A percentile compares a stretch with the other conserved stretches of the same genome.
These are phyloP conservation scores for Hippocampus kuda DNA, from an alignment of 2,797 vertebrate species.

Conservation along the genomic window DNA sequence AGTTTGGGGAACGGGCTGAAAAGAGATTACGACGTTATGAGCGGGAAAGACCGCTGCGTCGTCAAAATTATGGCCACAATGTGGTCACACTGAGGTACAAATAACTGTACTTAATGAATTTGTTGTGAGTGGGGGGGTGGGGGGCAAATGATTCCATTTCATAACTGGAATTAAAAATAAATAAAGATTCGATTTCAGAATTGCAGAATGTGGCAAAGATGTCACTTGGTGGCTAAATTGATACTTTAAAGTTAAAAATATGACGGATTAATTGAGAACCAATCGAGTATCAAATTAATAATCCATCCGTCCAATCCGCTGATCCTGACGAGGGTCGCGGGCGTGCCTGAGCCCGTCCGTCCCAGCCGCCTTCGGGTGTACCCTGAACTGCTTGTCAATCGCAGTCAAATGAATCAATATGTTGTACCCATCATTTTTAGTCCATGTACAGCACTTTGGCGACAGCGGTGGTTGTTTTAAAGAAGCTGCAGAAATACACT, in stretches of 20 bases:
- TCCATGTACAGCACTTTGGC: no score
- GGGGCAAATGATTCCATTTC: background rate
- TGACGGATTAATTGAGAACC: no score
- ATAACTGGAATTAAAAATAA: background rate
- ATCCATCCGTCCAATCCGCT: no score
- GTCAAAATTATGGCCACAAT: constrained; percentile 21
- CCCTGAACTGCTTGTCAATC: no score
- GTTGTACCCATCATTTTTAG: no score
- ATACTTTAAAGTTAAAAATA: background rate
- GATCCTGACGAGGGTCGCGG: no score
- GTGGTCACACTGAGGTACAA: constrained; percentile 35
- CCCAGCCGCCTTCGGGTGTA: no score
- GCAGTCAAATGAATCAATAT: no score
- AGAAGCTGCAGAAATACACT: no score
- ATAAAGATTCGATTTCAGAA: background rate
- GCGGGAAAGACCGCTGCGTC: constrained; percentile 26
- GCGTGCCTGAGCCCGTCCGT: no score
- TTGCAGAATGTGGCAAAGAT: background rate
- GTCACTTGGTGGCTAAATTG: background rate
- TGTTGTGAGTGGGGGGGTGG: background rate
- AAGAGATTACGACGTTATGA: constrained; percentile 24
- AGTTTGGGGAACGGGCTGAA: constrained; percentile 21
- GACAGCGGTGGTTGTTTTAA: no score
- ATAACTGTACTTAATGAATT: constrained; percentile 23
- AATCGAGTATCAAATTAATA: no score